phyloP scores from a whole-genome alignment of 2,113 vertebrate species.

The Chaetorhynchus papuensis region DNA sequence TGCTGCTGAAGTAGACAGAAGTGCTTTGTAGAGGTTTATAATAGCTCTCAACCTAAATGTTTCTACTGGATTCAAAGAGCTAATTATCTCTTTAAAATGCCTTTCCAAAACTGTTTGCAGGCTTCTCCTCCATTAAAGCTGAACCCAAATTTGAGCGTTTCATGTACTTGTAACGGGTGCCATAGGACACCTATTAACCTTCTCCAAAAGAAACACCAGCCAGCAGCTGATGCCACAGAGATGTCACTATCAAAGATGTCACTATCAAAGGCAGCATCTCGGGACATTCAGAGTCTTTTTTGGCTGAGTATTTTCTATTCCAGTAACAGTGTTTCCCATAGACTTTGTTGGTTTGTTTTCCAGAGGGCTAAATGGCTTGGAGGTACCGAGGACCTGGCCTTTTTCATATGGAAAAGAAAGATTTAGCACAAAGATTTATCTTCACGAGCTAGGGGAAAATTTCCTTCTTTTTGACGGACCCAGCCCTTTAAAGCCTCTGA shows the following conservation, averaged over 20 bases:
- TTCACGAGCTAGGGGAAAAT: background rate
- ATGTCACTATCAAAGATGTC: background rate
- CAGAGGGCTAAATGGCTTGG: background rate
- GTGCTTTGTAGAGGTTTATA: background rate
- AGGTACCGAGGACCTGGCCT: background rate
- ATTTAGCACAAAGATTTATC: background rate
- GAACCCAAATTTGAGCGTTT: background rate
- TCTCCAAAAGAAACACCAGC: background rate
- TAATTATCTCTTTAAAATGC: background rate
- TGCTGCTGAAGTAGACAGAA: background rate
- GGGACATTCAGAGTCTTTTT: background rate
- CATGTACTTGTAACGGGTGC: background rate
- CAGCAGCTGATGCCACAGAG: background rate
- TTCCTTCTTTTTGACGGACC: background rate
- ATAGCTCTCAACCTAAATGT: background rate
- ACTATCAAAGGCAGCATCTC: background rate
- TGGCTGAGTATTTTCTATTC: background rate
- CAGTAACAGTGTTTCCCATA: background rate
- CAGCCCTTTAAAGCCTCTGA: slow-evolving; percentile 10
- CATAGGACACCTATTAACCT: background rate
- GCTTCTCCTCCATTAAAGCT: background rate
- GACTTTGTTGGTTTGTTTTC: background rate
- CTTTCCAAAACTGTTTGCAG: background rate
- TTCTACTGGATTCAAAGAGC: slow-evolving; percentile 1
- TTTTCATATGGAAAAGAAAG: background rate